Evolutionary conservation across 2,888 invertebrate species (phyloP), one percentile per base, ranked within the genome.

Genomic region (Melipona bicolor): DNA sequence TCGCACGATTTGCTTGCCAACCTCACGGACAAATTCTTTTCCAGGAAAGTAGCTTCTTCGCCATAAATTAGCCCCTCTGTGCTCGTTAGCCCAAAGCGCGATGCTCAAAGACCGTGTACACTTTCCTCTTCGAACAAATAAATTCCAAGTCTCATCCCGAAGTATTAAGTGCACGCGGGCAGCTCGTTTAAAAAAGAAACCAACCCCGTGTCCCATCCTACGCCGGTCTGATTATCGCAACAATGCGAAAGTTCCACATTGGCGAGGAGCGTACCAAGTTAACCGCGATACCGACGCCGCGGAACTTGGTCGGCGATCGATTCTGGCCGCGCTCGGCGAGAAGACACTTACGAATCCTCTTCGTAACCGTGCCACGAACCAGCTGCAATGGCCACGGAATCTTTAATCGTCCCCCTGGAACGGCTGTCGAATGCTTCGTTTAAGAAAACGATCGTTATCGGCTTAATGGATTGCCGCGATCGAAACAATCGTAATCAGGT

Each of bases 191-290:
- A 67, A 62, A 67, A 59, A 67, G 32, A 74, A 67, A 54, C 32
- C 32, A 67, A 54, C 32, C 32, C 52, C 71, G 17, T 62, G 50
- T n/a, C 43, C 68, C 13, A 54, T 17, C 52, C 24, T 24, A 3
- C 43, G 68, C 13, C 74, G 62, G 61, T 69, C 70, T 81, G 79
- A 87, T 87, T 88, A 88, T 70, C 84, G 82, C 77, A 84, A 84
- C 81, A 88, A 84, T 88, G 36, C 56, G n/a, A 21, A 74, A 87
- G 52, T 81, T 79, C 59, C 62, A 67, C 15, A 32, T 85, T 32
- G 43, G 24, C 27, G n/a, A 6, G 64, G 73, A 77, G 59, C 61
- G 27, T 62, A 36, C n/a, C 27, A 49, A 80, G 49, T 78, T 80
- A 80, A 73, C 49, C 79, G 27, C 61, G n/a, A 27, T 52, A 56